Conservation (phyloP, 2,888 invertebrate species). For the Laspeyria flexula region DNA sequence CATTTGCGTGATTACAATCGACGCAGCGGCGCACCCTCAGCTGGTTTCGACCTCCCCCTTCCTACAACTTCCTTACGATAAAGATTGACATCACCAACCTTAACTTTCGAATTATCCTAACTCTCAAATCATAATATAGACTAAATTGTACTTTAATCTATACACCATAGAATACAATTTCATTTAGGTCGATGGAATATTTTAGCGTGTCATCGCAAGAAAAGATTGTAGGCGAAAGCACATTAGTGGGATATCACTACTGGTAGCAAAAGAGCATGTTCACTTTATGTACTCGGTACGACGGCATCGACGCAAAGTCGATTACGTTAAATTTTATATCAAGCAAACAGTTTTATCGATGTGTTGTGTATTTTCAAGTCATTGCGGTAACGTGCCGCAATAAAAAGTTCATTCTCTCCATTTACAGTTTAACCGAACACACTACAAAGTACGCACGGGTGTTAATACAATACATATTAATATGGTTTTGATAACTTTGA, state of each 20-base stretch:
- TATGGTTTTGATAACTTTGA: conserved; percentile 4
- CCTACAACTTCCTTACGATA: conserved; percentile 82
- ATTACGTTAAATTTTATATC: conserved; percentile 78
- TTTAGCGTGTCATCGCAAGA: conserved; percentile 83
- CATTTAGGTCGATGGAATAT: conserved; percentile 42
- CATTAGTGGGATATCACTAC: conserved; percentile 83
- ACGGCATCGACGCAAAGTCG: conserved; percentile 70
- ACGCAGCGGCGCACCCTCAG: conserved; percentile 80
- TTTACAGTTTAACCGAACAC: conserved; percentile 29
- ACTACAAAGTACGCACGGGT: conserved; percentile 14
- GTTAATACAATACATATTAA: conserved; percentile 9
- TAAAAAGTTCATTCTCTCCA: conserved; percentile 39
- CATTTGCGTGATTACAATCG: conserved; percentile 86
- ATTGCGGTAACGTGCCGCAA: conserved; percentile 38
- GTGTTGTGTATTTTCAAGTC: conserved; percentile 52
- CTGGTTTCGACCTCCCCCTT: conserved; percentile 65
- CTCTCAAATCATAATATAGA: conserved; percentile 53
- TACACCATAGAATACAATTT: conserved; percentile 57
- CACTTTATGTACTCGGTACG: conserved; percentile 69
- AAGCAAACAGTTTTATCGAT: conserved; percentile 71
- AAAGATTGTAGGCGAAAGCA: conserved; percentile 83
- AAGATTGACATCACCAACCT: conserved; percentile 82
- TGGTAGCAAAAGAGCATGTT: conserved; percentile 77
- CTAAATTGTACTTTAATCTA: conserved; percentile 59
- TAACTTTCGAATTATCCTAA: conserved; percentile 80